Evolutionary conservation across 2,797 vertebrate species (phyloP).

Genomic region (Sebastes glaucus): DNA sequence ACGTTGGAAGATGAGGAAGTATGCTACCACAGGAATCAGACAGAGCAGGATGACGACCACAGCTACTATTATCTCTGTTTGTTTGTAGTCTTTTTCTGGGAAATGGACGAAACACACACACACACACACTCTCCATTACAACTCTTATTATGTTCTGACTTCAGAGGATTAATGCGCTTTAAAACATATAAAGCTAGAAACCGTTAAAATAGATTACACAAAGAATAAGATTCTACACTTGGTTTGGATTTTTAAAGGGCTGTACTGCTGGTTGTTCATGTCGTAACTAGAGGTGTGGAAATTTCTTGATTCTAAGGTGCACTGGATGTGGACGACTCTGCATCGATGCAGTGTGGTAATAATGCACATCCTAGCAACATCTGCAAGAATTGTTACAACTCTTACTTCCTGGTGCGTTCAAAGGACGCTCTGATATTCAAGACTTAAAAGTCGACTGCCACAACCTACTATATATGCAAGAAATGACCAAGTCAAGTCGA

Average conservation of each 20-base stretch:
- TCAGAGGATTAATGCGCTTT: background rate
- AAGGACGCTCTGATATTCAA: too few relatives aligned
- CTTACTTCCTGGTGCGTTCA: too few relatives aligned
- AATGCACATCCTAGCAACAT: accelerated
- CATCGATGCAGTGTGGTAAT: too few relatives aligned
- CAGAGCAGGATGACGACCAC: accelerated
- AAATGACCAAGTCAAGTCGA: background rate
- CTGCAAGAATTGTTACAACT: too few relatives aligned
- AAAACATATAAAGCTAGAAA: background rate
- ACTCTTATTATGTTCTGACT: background rate
- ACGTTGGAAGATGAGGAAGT: background rate
- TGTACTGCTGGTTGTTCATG: too few relatives aligned
- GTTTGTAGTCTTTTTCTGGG: background rate
- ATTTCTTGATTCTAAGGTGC: too few relatives aligned
- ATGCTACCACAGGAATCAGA: accelerated
- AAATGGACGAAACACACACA: background rate
- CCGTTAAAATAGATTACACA: background rate
- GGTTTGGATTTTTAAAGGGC: too few relatives aligned
- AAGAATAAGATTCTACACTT: background rate
- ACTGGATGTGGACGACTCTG: too few relatives aligned
- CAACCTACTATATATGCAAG: too few relatives aligned
- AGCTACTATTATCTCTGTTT: accelerated
- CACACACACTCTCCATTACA: background rate
- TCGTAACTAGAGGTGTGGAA: too few relatives aligned
- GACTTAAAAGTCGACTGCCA: too few relatives aligned